Conservation (phyloP, 2,797 vertebrate genomes). For the Urophycis tenuis region DNA sequence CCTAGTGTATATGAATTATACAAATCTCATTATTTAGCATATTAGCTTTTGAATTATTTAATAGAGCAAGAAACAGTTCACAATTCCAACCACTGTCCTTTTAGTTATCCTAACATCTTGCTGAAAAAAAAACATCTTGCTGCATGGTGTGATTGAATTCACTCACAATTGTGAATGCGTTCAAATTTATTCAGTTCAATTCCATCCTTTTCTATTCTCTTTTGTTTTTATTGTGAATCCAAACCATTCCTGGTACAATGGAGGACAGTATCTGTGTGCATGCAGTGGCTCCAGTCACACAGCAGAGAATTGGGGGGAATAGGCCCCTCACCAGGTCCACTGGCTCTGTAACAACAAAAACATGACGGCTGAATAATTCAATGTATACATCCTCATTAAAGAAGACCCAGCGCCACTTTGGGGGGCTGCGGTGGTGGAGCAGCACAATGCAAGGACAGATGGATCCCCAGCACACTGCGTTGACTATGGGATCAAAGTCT, state of each 20-base stretch:
- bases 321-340: constrained; percentile 35
- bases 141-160: background rate
- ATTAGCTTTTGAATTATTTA: background rate
- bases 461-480: constrained; percentile 50
- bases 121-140: background rate
- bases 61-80: background rate
- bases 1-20: background rate
- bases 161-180: background rate
- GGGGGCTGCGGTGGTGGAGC: constrained; percentile 38
- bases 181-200: background rate
- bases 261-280: background rate
- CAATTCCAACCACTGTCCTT: background rate
- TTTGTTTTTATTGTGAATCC: background rate
- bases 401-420: constrained; percentile 34
- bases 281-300: background rate
- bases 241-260: background rate
- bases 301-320: background rate
- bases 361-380: constrained; percentile 53
- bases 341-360: constrained; percentile 48
- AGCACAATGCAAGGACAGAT: constrained; percentile 52
- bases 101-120: no score
- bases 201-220: background rate
- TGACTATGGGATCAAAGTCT: constrained; percentile 52
- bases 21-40: background rate
- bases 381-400: constrained; percentile 48